A percentile compares a stretch with the other conserved stretches of the same genome.
Conservation (phyloP, 2,797 vertebrate genomes). For the Cossypha polioptera region DNA sequence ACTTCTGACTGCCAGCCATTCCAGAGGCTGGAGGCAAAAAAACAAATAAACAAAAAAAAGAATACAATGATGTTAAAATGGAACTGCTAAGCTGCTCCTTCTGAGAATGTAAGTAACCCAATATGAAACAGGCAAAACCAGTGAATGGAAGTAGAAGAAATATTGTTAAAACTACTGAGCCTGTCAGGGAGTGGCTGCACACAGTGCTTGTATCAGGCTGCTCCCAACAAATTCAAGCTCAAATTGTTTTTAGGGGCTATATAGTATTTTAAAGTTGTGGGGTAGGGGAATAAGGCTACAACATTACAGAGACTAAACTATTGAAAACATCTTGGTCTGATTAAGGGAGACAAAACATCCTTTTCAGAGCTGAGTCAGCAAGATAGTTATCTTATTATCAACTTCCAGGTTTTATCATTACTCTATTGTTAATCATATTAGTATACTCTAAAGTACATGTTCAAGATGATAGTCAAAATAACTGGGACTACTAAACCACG, state of each 20-base stretch:
- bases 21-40: neutral
- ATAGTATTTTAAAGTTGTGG: neutral
- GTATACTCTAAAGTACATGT: neutral
- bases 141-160: neutral
- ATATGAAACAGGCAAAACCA: neutral
- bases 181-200: neutral
- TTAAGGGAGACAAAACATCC: neutral
- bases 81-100: neutral
- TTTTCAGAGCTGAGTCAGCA: neutral
- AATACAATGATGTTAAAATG: neutral
- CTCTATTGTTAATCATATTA: neutral
- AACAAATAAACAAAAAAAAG: neutral
- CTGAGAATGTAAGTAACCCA: neutral
- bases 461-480: neutral
- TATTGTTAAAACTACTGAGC: neutral
- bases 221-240: neutral
- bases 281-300: accelerated
- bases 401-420: neutral
- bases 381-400: neutral
- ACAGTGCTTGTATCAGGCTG: neutral
- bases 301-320: neutral
- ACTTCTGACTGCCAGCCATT: neutral
- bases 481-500: neutral
- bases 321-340: neutral
- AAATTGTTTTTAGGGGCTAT: neutral